These are phyloP conservation scores for Pelobates cultripes DNA, from an alignment of 2,797 vertebrate genomes.

Conservation along the genomic window DNA sequence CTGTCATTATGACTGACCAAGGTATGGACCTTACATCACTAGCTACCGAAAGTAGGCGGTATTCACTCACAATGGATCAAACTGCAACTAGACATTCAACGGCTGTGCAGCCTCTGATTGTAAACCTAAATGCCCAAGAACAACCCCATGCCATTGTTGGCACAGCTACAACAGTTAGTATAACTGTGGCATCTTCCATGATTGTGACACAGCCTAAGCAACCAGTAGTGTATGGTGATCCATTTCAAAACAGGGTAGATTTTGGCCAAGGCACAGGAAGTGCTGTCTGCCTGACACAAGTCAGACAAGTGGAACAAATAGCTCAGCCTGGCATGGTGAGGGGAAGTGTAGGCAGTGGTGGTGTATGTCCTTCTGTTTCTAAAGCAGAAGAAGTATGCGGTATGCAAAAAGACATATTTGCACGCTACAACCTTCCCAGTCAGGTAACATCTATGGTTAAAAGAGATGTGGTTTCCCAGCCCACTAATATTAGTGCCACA, in stretches of 20 bases:
- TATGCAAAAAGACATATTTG: constrained; percentile 85
- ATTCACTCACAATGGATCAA: constrained; percentile 87
- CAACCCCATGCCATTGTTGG: constrained; percentile 85
- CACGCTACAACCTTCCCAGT: constrained; percentile 88
- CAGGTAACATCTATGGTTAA: constrained; percentile 85
- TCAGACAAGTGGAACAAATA: constrained; percentile 74
- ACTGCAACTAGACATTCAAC: constrained; percentile 85
- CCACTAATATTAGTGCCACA: constrained; percentile 72
- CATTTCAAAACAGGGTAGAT: constrained; percentile 91
- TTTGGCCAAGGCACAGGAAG: constrained; percentile 90
- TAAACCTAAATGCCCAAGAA: constrained; percentile 95
- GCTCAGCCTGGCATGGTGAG: constrained; percentile 61
- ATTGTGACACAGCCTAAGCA: constrained; percentile 90
- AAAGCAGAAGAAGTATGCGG: constrained; percentile 83
- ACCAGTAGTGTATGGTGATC: constrained; percentile 91
- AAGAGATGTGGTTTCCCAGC: constrained; percentile 87
- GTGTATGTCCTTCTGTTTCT: constrained; percentile 71
- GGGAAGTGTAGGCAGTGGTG: constrained; percentile 59
- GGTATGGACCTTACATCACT: constrained; percentile 98
- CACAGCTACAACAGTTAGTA: constrained; percentile 84
- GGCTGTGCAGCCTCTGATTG: constrained; percentile 91
- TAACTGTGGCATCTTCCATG: constrained; percentile 88
- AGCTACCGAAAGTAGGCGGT: constrained; percentile 89
- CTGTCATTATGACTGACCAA: constrained; percentile 97
- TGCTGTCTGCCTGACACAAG: constrained; percentile 90